Evolutionary conservation across 1,140 invertebrate genomes (phyloP).

Genomic region (Scaptomyza montana): DNA sequence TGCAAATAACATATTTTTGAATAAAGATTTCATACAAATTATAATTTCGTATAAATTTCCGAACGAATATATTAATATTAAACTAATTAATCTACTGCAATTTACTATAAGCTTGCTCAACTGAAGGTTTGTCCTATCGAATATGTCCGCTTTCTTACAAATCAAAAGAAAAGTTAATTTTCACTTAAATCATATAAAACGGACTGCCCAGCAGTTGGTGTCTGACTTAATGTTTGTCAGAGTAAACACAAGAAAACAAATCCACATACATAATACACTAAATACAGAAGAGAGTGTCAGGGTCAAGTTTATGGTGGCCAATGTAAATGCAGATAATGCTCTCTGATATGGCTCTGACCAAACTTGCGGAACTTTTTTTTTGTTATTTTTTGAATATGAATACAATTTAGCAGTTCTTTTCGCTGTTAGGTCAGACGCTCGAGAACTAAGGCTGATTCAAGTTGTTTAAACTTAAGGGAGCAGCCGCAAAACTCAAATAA

Average conservation of each 20-base stretch:
- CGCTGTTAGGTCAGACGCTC: background rate
- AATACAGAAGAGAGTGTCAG: conserved; percentile 68
- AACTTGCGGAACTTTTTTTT: conserved; percentile 72
- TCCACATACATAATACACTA: conserved; percentile 14
- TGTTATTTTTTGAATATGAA: too few species aligned
- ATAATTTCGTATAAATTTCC: too few species aligned
- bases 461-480: conserved; percentile 76
- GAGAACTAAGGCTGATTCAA: conserved; percentile 65
- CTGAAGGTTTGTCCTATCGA: conserved; percentile 13
- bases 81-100: background rate
- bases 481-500: conserved; percentile 74
- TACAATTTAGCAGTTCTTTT: conserved; percentile 48
- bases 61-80: background rate
- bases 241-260: conserved; percentile 44
- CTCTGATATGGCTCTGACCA: conserved; percentile 44
- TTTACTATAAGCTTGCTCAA: conserved; percentile 12
- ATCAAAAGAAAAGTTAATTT: conserved; percentile 54
- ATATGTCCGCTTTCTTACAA: conserved; percentile 8
- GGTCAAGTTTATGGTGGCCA: conserved; percentile 58
- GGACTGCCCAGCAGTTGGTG: conserved; percentile 2
- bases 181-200: conserved; percentile 27
- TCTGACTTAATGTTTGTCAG: conserved; percentile 47
- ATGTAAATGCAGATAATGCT: conserved; percentile 65
- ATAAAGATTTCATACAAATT: too few species aligned
- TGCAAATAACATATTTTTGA: too few species aligned